Conservation (phyloP, 2,888 invertebrate species). For the Apodemia mormo region DNA sequence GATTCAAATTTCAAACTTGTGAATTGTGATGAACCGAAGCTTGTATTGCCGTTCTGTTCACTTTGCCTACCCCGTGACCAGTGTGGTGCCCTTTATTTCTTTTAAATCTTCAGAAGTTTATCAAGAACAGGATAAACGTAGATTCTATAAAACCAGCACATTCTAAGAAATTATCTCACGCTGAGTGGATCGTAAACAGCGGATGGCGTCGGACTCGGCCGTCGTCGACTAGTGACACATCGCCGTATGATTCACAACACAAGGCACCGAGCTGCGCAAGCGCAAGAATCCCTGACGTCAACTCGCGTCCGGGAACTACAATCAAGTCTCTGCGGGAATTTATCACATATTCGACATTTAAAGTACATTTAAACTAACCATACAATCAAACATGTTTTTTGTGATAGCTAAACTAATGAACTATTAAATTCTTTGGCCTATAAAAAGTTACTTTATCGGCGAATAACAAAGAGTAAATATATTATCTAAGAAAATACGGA, state of each 20-base stretch:
- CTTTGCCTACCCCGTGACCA: no score
- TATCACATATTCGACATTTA: slow-evolving; percentile 26
- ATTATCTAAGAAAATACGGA: no score
- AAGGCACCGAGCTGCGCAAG: slow-evolving; percentile 54
- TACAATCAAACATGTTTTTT: not conserved
- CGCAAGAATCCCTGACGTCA: slow-evolving; percentile 73
- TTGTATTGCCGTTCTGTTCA: no score
- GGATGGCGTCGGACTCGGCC: slow-evolving; percentile 37
- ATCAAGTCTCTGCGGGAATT: slow-evolving; percentile 37
- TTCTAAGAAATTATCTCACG: slow-evolving; percentile 50
- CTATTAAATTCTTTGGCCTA: no score
- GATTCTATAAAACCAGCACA: slow-evolving; percentile 26
- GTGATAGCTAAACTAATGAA: no score
- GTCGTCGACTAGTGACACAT: slow-evolving; percentile 64
- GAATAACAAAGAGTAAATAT: no score
- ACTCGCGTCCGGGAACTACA: slow-evolving; percentile 62
- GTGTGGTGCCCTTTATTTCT: not conserved
- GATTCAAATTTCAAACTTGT: no score
- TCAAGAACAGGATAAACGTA: slow-evolving; percentile 2
- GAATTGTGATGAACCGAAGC: no score
- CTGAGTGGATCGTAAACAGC: slow-evolving; percentile 52
- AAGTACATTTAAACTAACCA: not conserved
- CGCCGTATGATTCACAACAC: slow-evolving; percentile 71
- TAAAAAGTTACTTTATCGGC: no score
- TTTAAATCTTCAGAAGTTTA: not conserved